Percentiles rank a stretch among this genome's conserved stretches.
Evolutionary conservation across 2,113 vertebrate genomes (phyloP).

Genomic region (Scartelaos histophorus): DNA sequence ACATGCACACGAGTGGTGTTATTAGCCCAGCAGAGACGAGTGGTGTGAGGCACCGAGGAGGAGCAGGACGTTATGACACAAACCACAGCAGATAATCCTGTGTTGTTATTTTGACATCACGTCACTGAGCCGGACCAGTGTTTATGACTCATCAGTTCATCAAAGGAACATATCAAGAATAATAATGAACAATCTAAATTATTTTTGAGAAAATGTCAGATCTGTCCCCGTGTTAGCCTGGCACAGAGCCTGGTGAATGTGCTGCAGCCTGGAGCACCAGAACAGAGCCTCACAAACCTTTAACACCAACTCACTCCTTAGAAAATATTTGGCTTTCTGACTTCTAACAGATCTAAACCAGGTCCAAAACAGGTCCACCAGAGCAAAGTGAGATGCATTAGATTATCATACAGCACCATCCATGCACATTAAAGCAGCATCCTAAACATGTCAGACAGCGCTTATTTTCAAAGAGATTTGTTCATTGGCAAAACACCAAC

Average conservation of each 20-base stretch:
- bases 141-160: constrained; percentile 8
- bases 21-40: constrained; percentile 64
- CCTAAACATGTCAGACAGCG: background rate
- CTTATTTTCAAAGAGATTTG: background rate
- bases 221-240: too few relatives aligned
- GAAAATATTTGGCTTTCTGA: too few relatives aligned
- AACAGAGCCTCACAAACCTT: too few relatives aligned
- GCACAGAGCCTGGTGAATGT: too few relatives aligned
- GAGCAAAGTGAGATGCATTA: background rate
- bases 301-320: too few relatives aligned
- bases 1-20: constrained; percentile 42
- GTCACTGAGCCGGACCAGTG: constrained; percentile 44
- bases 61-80: constrained; percentile 44
- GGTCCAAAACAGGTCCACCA: background rate
- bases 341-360: too few relatives aligned
- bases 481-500: too few relatives aligned
- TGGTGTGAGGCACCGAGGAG: constrained; percentile 38
- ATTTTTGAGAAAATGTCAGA: too few relatives aligned
- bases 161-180: background rate
- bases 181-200: too few relatives aligned
- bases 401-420: background rate
- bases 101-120: constrained; percentile 52
- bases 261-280: too few relatives aligned
- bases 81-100: constrained; percentile 50
- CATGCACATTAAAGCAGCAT: background rate